Base-by-base conservation (phyloP, 2,888 invertebrate genomes). In the Tipula vernalis region DNA sequence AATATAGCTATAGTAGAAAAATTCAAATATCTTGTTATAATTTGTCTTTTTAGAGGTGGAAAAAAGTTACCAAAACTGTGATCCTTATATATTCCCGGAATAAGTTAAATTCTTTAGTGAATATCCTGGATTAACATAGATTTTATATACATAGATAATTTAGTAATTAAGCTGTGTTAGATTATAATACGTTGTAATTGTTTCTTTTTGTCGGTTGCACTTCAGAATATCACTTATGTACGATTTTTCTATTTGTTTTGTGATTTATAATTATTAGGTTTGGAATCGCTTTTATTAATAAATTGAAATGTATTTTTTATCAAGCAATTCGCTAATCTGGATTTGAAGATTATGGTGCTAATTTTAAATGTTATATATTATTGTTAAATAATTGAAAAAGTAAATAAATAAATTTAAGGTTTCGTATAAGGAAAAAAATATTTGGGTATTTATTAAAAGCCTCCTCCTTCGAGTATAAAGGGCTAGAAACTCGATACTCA, bases 41-140 rank as follows among this genome's bases (percentile, higher is more conserved):
- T 71, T 71, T 71, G 71, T 71, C 10, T 71, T 71, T 57, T 71
- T 71, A 71, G 3, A 84, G 84, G 84, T 84, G 84, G 84, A 39
- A 84, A 39, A 15, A 84, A 84, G 84, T 84, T 84, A 84, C 84
- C 84, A 84, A 84, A 84, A 84, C 84, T 84, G 84, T 84, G 84
- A 84, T 84, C 84, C 84, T 71, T 71, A 71, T 71, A 28, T 71
- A 71, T 71, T 71, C 71, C 71, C 28, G 71, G 28, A 71, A 10
- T 10, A 12, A 28, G 28, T 15, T 28, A 71, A 28, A 10, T 71
- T 71, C 71, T 28, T 28, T 8, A 51, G 71, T 71, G 71, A 71
- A 71, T 71, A 71, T 28, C 71, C 71, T 28, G 71, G 71, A 71
- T 71, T 71, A 10, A 71, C 71, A 28, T 71, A 71, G 71, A 71